Evolutionary conservation across 2,888 invertebrate species (phyloP).

Genomic region (Lasioglossum vierecki): DNA sequence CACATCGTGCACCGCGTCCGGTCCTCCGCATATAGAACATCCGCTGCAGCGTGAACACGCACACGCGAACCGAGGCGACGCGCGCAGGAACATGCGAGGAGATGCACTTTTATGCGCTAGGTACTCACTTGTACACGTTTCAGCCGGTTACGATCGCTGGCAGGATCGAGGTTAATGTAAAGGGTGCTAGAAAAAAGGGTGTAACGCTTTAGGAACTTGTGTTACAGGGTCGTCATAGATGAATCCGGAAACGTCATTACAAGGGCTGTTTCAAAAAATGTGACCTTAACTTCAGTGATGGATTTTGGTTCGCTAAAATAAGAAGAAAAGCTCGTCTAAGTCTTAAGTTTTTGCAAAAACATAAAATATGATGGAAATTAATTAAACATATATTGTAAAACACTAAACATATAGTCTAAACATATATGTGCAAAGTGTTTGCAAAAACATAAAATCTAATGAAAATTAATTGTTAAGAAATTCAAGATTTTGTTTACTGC

Average conservation of each 20-base stretch:
- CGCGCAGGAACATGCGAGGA: background rate
- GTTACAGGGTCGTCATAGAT: background rate
- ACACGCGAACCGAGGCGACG: background rate
- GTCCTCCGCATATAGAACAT: conserved; percentile 81
- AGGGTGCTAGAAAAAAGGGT: background rate
- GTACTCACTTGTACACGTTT: conserved; percentile 12
- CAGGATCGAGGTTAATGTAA: conserved; percentile 1
- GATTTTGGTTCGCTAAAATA: no score
- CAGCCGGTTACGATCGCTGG: conserved; percentile 1
- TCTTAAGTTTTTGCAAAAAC: no score
- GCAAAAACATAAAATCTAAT: no score
- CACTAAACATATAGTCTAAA: no score
- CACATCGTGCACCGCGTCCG: conserved; percentile 73
- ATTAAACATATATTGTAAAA: no score
- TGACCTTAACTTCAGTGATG: no score
- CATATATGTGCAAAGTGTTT: no score
- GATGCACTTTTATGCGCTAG: conserved; percentile 52
- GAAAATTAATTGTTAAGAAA: no score
- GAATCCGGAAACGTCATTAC: background rate
- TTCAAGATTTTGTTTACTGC: no score
- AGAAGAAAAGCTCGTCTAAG: no score
- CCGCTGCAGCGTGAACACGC: conserved; percentile 66
- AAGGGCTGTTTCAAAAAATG: no score
- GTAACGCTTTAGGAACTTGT: background rate
- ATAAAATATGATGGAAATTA: no score